Conservation (phyloP, 2,797 vertebrate species). For the Aselliscus stoliczkanus region DNA sequence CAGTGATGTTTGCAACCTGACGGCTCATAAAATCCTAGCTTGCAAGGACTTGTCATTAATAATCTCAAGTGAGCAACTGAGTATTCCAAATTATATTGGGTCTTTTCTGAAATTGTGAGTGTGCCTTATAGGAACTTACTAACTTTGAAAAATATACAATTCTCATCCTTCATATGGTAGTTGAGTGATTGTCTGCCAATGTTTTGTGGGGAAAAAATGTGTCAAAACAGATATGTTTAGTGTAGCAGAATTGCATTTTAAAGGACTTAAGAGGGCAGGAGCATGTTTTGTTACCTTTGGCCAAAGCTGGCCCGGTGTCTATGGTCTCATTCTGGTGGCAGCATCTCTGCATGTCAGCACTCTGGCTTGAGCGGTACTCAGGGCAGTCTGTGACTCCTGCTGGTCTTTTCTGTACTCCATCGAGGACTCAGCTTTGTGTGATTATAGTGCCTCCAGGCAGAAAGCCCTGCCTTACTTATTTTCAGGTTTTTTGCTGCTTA, state of each 20-base stretch:
- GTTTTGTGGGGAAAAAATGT: background rate
- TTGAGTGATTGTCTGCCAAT: background rate
- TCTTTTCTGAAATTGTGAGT: constrained; percentile 27
- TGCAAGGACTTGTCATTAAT: constrained; percentile 17
- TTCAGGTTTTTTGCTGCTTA: constrained; percentile 1
- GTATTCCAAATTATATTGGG: background rate
- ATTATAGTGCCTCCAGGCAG: background rate
- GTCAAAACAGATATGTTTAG: background rate
- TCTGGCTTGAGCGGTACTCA: background rate
- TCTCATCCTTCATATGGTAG: background rate
- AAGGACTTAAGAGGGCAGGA: background rate
- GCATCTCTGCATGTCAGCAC: background rate
- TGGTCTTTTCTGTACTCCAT: background rate
- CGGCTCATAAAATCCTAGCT: background rate
- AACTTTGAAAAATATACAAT: background rate
- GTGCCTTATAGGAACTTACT: background rate
- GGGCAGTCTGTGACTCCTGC: background rate
- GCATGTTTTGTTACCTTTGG: background rate
- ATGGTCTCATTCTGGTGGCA: background rate
- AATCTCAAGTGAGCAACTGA: background rate
- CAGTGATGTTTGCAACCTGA: background rate
- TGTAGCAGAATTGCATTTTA: background rate
- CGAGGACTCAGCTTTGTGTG: background rate
- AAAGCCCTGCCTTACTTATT: constrained; percentile 10
- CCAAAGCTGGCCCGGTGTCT: background rate